Base-by-base conservation (phyloP, 2,888 invertebrate species). In the Lissonota sp. region DNA sequence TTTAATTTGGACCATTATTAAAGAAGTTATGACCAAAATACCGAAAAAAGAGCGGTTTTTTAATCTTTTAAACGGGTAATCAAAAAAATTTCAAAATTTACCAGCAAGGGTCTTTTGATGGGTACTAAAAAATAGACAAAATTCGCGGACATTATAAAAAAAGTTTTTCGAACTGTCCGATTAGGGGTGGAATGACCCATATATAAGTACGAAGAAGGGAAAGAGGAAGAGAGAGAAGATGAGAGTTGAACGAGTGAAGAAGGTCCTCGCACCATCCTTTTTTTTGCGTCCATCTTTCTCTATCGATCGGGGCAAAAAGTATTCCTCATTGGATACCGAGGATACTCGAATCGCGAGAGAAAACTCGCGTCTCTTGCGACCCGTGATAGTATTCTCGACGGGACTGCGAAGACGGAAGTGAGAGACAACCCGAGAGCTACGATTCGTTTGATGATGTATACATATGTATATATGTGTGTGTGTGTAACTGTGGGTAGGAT, bases 251-350 rank as follows among this genome's bases (percentile, higher is more conserved):
- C 64, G 49, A 49, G 26, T 12, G 39, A 16, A 44, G 40, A 53
- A 37, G 51, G 8, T 6, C 53, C 64, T 37, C 12, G 51, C 64
- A 14, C n/a, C 8, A 71, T 71, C 39, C 39, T 26, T 67, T 44
- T 3, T 10, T 10, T 67, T 5, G 12, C 64, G 46, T 44, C 10
- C 51, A 55, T 66, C 10, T 49, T 51, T 4, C 7, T 51, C 12
- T 51, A 58, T 70, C 69, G 37, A 58, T 70, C 64, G 42, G 53
- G 3, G 44, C n/a, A 71, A 73, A 63, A 69, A 69, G 62, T 69
- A 57, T 57, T 39, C 39, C 57, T 67, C 73, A 55, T 40, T 39
- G 62, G 62, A 69, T 67, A 67, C 62, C 46, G 55, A 69, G 55
- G 26, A 73, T 73, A 16, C 51, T 73, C n/a, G 26, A 40, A 46